These are phyloP conservation scores for Pachydiplax longipennis DNA, from an alignment of 2,888 invertebrate genomes.

Conservation along the genomic window DNA sequence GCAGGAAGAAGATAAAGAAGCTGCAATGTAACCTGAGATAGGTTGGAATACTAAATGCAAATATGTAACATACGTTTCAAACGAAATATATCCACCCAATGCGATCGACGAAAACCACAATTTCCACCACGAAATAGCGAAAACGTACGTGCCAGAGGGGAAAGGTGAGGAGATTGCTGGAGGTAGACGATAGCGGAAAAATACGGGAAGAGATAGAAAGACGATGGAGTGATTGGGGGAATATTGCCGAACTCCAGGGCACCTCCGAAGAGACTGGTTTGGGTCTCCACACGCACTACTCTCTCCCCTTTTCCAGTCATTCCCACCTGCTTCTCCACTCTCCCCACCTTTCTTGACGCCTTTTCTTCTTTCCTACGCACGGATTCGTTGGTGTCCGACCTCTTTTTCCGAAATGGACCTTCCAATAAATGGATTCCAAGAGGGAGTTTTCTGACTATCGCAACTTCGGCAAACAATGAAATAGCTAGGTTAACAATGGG, in stretches of 20 bases:
- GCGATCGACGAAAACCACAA: too few relatives aligned
- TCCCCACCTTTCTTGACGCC: not conserved
- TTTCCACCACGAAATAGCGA: not conserved
- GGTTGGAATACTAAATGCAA: too few relatives aligned
- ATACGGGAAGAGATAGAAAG: not conserved
- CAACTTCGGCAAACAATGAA: too few relatives aligned
- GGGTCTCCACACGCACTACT: not conserved
- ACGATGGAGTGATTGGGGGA: not conserved
- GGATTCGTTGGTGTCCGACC: too few relatives aligned
- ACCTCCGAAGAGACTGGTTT: not conserved
- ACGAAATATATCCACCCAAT: too few relatives aligned
- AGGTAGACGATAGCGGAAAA: not conserved
- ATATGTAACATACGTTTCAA: too few relatives aligned
- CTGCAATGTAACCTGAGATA: not conserved
- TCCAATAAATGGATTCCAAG: too few relatives aligned
- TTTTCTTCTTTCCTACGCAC: not conserved
- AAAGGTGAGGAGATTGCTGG: not conserved
- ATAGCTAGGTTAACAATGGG: too few relatives aligned
- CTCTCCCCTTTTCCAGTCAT: not conserved
- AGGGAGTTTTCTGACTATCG: too few relatives aligned
- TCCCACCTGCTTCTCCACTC: not conserved
- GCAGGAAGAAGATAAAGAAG: not conserved
- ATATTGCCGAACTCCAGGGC: not conserved
- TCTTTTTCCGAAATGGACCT: too few relatives aligned
- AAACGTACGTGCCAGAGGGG: not conserved